Evolutionary conservation across 2,888 invertebrate genomes (phyloP), one percentile per base, ranked within the genome.

Genomic region (Acleris sparsana): DNA sequence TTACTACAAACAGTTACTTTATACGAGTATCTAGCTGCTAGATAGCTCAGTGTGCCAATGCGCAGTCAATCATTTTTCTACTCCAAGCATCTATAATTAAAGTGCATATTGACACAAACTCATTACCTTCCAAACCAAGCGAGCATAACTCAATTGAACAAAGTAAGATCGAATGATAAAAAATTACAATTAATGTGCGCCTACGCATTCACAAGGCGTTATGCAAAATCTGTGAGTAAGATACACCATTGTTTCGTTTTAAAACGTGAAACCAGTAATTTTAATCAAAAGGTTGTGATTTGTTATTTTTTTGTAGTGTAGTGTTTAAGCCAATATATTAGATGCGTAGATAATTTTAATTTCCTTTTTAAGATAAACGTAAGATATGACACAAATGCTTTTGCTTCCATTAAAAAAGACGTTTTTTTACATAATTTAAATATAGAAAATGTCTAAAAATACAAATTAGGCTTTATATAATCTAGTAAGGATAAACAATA

Each of bases 211-310:
- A 62, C 66, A 66, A 49, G 56, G 7, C 56, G 48, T 66, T 66
- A 66, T 66, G 66, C 62, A 66, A 66, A 66, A 57, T 39, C 33
- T 61, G 49, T 29, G 66, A 66, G 46, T 61, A 56, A 55, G 61
- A 66, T 61, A 56, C 61, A 29, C 62, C 46, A 66, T 66, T 66
- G 66, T 62, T 57, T 52, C 13, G 22, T 18, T 53, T 61, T 60
- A 53, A 55, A 43, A 43, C 52, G 29, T 66, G 56, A 61, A 52
- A 65, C 51, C 56, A 5, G 60, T 29, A 20, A 65, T 51, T 56
- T 22, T 44, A 65, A 53, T 56, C 60, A 11, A 25, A 25, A 18
- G 29, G 53, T n/a, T 39, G 53, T 18, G 43, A 33, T 61, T 51
- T 56, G 51, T 56, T 48, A 61, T 52, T 48, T 48, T n/a, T n/a